Conservation (phyloP, 2,797 vertebrate genomes). For the Graptemys geographica region DNA sequence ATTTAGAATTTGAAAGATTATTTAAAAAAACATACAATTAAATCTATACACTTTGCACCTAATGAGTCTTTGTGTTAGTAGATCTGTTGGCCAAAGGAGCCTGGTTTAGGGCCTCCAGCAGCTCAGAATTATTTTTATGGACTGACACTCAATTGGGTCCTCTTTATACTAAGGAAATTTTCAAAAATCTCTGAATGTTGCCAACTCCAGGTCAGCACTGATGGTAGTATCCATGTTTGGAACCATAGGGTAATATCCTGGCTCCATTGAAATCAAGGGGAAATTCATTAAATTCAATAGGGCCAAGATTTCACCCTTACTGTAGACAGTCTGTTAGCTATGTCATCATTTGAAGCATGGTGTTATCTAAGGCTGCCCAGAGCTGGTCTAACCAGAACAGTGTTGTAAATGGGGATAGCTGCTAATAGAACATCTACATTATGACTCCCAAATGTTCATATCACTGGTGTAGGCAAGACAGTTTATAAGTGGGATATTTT, state of each 20-base stretch:
- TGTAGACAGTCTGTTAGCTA: background rate
- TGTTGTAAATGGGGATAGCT: background rate
- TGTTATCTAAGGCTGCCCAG: background rate
- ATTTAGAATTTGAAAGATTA: background rate
- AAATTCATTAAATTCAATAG: background rate
- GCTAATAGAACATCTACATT: background rate
- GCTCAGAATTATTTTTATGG: background rate
- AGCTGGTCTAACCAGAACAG: background rate
- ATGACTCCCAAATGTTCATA: fast-evolving
- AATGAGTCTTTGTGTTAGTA: background rate
- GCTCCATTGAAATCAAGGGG: background rate
- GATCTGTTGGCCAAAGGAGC: background rate
- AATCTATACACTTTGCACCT: background rate
- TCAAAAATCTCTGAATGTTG: background rate
- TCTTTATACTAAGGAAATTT: background rate
- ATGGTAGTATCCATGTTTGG: background rate
- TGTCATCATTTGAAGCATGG: background rate
- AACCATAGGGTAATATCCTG: background rate
- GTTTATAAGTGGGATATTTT: background rate
- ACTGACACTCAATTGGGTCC: background rate
- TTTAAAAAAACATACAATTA: background rate
- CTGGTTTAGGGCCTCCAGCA: background rate
- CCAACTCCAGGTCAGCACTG: background rate
- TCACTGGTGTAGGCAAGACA: background rate
- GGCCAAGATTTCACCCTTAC: background rate